Base-by-base conservation (phyloP, 2,797 vertebrate species). In the Monodelphis domestica region DNA sequence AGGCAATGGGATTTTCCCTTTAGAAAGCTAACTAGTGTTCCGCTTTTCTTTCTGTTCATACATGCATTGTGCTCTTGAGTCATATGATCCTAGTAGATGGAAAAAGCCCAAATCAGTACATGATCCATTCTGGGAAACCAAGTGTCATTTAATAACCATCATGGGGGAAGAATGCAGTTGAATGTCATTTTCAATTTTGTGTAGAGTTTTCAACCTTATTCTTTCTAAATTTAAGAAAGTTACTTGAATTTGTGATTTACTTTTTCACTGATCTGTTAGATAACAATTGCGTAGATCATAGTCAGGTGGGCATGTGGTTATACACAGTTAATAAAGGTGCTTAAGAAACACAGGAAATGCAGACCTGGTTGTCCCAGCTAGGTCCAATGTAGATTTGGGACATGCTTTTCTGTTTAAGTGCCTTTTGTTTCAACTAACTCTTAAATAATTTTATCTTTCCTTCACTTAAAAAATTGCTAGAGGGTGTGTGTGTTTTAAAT, bases 401-500 rank as follows among this genome's bases (percentile, higher is more conserved):
- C 70, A 87, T 29, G 91, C 84, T 94, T 98, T 97, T 97, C 89
- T 70, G 50, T 95, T 97, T 97, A 98, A 98, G 97, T 98, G 98
- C 97, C 97, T 98, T 97, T 97, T 96, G 97, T 90, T 94, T 53
- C 53, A 92, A 88, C 92, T 94, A 89, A 90, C 95, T 98, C 97
- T 93, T 91, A 93, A 1, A 38, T 91, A 10, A 51, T 95, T 54
- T 94, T 95, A 55, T 63, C 96, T 93, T 91, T 91, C 87, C 55
- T 45, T 88, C 90, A 4, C 45, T 91, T 57, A 12, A 95, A 92
- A 94, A 96, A 88, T 89, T 70, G 63, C 92, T 87, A 54, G 56
- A 88, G 55, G 12, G 90, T 95, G 95, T 87, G n/a, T 94, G 91
- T 95, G 59, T 93, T 95, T 95, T 94, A 91, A 95, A 91, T 96